A percentile compares a stretch with the other conserved stretches of the same genome.
phyloP scores from a whole-genome alignment of 2,797 vertebrate genomes.

The Acipenser ruthenus region DNA sequence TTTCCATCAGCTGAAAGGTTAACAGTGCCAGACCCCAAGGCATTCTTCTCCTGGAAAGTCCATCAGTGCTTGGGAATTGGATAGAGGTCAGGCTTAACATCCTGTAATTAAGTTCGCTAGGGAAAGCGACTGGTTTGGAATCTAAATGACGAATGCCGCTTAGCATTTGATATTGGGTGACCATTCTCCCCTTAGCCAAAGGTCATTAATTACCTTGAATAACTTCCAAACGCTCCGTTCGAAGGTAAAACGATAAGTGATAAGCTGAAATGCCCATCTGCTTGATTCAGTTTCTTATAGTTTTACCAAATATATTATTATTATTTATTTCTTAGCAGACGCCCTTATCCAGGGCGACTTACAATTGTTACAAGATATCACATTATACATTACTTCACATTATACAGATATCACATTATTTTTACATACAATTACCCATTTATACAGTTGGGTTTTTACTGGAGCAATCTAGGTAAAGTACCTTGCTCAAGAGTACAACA shows the following conservation, averaged over 20 bases:
- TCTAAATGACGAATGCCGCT: neutral
- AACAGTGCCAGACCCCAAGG: neutral
- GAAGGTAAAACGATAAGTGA: conserved; percentile 4
- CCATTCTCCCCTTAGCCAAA: conserved; percentile 19
- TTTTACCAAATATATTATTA: too few species aligned
- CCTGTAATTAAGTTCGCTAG: conserved; percentile 51
- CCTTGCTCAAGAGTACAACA: too few species aligned
- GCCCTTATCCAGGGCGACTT: too few species aligned
- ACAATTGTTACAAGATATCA: too few species aligned
- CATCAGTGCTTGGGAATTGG: conserved; percentile 38
- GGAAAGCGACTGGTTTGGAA: conserved; percentile 10
- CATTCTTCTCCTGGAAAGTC: conserved; percentile 1
- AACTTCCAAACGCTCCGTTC: conserved; percentile 3
- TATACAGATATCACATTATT: too few species aligned
- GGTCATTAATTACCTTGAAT: conserved; percentile 6
- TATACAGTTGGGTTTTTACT: too few species aligned
- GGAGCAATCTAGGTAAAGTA: too few species aligned
- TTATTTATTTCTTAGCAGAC: too few species aligned
- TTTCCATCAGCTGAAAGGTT: neutral
- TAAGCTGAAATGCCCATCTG: too few species aligned
- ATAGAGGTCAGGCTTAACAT: conserved; percentile 49
- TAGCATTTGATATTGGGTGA: neutral
- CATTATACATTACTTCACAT: too few species aligned
- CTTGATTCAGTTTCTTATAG: too few species aligned
- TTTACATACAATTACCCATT: too few species aligned